Evolutionary conservation across 2,113 vertebrate species (phyloP), one percentile per base, ranked within the genome.

Genomic region (Dasypus novemcinctus): DNA sequence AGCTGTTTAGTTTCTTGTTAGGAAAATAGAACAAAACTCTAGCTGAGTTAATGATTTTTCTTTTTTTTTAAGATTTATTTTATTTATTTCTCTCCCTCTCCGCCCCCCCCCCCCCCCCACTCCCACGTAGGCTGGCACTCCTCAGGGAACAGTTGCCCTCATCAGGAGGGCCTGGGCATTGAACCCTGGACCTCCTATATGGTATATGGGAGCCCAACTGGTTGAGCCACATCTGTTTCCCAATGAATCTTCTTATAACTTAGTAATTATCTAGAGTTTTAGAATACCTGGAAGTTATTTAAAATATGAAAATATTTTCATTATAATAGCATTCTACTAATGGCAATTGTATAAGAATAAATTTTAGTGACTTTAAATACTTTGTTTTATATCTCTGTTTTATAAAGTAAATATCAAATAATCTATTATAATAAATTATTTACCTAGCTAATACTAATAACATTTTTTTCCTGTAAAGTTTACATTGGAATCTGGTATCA

Each of bases 1-100:
- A 96, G 27, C 36, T 41, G 5, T 85, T 96, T 96, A 96, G 59
- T 96, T 96, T 96, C 25, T 93, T 97, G 49, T 95, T 97, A 97
- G 92, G 86, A 88, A 95, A 97, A 95, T 68, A 93, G 46, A 7
- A 38, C 74, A 87, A 86, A 64, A 92, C 75, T 96, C 33, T 91
- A 76, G 23, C 17, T 94, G 27, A 74, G 25, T 17, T 80, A 89
- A 92, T n/a, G n/a, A n/a, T n/a, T n/a, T n/a, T n/a, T n/a, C n/a
- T n/a, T n/a, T n/a, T n/a, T n/a, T n/a, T n/a, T n/a, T n/a, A n/a
- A n/a, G n/a, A n/a, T n/a, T n/a, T n/a, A n/a, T n/a, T n/a, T n/a
- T n/a, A n/a, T n/a, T n/a, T n/a, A n/a, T n/a, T n/a, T n/a, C n/a
- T n/a, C n/a, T n/a, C n/a, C n/a, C n/a, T n/a, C n/a, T n/a, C n/a